These are phyloP conservation scores for Pemphredon lugubris DNA, from an alignment of 2,888 invertebrate species.

Conservation along the genomic window DNA sequence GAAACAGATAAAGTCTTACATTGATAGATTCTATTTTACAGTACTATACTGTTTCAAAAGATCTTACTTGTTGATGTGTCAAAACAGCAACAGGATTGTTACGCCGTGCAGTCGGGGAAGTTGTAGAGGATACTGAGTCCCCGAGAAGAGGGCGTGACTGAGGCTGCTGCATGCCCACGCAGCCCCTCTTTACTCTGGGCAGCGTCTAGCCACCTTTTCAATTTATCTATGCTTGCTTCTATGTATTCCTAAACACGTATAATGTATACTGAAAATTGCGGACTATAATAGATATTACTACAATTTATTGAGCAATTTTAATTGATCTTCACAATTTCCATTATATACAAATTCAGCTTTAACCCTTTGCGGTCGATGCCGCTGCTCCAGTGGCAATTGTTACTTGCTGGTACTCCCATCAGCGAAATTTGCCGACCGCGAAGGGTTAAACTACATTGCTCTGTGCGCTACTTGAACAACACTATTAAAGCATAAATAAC, in stretches of 20 bases:
- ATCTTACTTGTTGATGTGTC: conserved; percentile 78
- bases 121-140: conserved; percentile 81
- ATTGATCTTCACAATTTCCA: too few relatives aligned
- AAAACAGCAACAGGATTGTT: conserved; percentile 79
- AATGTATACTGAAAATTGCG: conserved; percentile 20
- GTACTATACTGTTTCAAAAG: neutral
- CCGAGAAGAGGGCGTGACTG: conserved; percentile 81
- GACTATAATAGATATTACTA: conserved; percentile 12
- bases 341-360: too few relatives aligned
- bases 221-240: conserved; percentile 60
- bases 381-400: too few relatives aligned
- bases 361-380: neutral
- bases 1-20: conserved; percentile 27
- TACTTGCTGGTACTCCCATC: too few relatives aligned
- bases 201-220: conserved; percentile 80
- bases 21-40: neutral
- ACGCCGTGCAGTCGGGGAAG: conserved; percentile 80
- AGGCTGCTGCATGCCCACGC: conserved; percentile 82
- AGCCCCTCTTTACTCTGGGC: conserved; percentile 80
- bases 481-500: too few relatives aligned
- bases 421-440: too few relatives aligned
- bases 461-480: too few relatives aligned
- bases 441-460: too few relatives aligned
- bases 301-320: too few relatives aligned
- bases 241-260: conserved; percentile 28